Conservation (phyloP, 30 jellyfish, hydroid and myxozoan genomes). For the Chironex yamaguchii region DNA sequence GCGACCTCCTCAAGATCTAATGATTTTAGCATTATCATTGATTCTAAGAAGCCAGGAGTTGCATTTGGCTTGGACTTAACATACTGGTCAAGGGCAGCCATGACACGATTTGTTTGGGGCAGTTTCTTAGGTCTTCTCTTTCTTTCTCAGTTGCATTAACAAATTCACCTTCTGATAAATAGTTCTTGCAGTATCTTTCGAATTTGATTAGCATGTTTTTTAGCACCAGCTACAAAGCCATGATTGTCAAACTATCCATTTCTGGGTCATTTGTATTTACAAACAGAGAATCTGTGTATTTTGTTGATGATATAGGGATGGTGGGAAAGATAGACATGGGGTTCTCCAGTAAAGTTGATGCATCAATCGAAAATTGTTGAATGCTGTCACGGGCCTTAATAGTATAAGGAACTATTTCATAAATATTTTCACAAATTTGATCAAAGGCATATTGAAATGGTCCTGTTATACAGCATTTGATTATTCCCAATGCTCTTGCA, state of each 20-base stretch:
- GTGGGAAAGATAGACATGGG: neutral
- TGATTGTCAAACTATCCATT: neutral
- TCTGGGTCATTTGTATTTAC: conserved; percentile 4
- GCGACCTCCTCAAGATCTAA: neutral
- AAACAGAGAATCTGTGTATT: neutral
- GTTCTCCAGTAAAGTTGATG: neutral
- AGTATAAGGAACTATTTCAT: conserved; percentile 7
- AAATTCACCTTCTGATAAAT: conserved; percentile 6
- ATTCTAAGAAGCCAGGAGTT: conserved; percentile 29
- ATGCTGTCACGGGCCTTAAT: neutral
- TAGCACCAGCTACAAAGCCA: conserved; percentile 23
- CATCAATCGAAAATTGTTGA: neutral
- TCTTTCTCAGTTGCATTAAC: conserved; percentile 1
- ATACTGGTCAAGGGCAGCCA: conserved; percentile 33
- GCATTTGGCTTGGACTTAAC: conserved; percentile 35
- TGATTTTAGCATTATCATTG: neutral
- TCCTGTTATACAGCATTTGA: conserved; percentile 8
- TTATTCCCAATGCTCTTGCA: conserved; percentile 23
- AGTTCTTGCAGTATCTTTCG: conserved; percentile 23
- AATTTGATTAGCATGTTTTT: neutral
- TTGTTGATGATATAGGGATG: neutral
- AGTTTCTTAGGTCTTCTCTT: neutral
- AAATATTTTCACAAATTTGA: neutral
- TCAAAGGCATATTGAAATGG: conserved; percentile 46
- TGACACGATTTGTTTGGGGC: conserved; percentile 40